Conservation (phyloP, 2,113 vertebrate species). For the Ictalurus furcatus region DNA sequence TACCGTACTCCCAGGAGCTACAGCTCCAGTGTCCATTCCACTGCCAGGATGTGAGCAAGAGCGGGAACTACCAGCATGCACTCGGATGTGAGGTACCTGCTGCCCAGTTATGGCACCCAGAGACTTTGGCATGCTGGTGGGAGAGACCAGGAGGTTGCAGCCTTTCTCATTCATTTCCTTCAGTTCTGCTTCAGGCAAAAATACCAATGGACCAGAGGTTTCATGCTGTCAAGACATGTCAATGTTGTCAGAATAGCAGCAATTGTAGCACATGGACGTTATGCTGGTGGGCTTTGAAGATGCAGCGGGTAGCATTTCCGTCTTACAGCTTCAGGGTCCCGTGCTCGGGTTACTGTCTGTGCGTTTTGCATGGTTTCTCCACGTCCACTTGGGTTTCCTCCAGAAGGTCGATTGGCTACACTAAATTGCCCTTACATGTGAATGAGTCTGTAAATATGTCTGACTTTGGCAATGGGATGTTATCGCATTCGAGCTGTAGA, state of each 20-base stretch:
- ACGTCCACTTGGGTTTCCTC: not conserved
- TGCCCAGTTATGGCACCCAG: constrained; percentile 66
- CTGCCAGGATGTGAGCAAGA: constrained; percentile 42
- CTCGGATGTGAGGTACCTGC: constrained; percentile 65
- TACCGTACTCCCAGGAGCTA: constrained; percentile 43
- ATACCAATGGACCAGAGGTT: not conserved
- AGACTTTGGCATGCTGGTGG: constrained; percentile 63
- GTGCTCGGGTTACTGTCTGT: not conserved
- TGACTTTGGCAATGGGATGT: too few relatives aligned
- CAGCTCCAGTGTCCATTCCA: constrained; percentile 35
- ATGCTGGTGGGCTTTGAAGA: not conserved
- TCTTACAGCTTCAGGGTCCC: not conserved
- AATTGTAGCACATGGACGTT: not conserved
- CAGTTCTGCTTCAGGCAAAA: constrained; percentile 13
- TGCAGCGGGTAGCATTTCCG: not conserved
- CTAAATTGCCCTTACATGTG: not conserved
- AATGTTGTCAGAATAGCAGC: not conserved
- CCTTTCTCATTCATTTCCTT: constrained; percentile 71
- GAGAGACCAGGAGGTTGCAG: constrained; percentile 73
- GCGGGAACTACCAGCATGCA: constrained; percentile 53
- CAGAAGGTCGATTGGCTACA: not conserved
- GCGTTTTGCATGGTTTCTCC: not conserved
- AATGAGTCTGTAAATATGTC: not conserved
- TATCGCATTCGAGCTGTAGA: not conserved
- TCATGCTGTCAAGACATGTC: constrained; percentile 24